Evolutionary conservation across 2,888 invertebrate genomes (phyloP).

Genomic region (Spodoptera picta): DNA sequence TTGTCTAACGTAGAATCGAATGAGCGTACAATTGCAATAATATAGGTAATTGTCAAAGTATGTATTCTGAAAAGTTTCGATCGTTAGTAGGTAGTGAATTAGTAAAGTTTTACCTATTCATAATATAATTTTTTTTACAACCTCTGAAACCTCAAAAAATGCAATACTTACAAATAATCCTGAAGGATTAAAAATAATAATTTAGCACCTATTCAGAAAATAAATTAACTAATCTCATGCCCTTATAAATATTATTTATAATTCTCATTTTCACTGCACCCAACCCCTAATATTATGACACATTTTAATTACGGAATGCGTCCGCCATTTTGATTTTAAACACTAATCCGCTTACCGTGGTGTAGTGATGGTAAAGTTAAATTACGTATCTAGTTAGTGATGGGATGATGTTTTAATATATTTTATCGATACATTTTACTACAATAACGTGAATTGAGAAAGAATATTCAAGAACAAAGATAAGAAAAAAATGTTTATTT

Average conservation of each 20-base stretch:
- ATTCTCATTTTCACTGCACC: slow-evolving; percentile 62
- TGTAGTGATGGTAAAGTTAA: slow-evolving; percentile 69
- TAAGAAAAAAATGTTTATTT: too few relatives aligned
- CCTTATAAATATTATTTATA: slow-evolving; percentile 55
- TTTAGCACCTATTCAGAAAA: slow-evolving; percentile 41
- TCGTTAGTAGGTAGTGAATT: too few relatives aligned
- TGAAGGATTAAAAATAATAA: neutral
- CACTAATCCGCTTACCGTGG: slow-evolving; percentile 82
- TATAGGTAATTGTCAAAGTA: too few relatives aligned
- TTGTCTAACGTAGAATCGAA: too few relatives aligned
- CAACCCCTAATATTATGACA: slow-evolving; percentile 81
- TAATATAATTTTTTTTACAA: too few relatives aligned
- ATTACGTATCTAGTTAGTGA: slow-evolving; percentile 69
- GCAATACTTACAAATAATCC: too few relatives aligned
- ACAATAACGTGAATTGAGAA: neutral
- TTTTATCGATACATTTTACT: slow-evolving; percentile 31
- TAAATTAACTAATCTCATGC: slow-evolving; percentile 44
- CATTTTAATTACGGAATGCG: slow-evolving; percentile 80
- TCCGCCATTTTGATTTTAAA: slow-evolving; percentile 83
- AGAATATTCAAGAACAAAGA: neutral
- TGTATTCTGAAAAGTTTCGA: too few relatives aligned
- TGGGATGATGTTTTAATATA: slow-evolving; percentile 36
- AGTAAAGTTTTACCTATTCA: too few relatives aligned
- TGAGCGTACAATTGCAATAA: too few relatives aligned
- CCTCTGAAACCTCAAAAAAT: too few relatives aligned